A percentile compares a stretch with the other conserved stretches of the same genome.
These are phyloP conservation scores for Regulus satrapa DNA, from an alignment of 2,113 vertebrate species.

Conservation along the genomic window DNA sequence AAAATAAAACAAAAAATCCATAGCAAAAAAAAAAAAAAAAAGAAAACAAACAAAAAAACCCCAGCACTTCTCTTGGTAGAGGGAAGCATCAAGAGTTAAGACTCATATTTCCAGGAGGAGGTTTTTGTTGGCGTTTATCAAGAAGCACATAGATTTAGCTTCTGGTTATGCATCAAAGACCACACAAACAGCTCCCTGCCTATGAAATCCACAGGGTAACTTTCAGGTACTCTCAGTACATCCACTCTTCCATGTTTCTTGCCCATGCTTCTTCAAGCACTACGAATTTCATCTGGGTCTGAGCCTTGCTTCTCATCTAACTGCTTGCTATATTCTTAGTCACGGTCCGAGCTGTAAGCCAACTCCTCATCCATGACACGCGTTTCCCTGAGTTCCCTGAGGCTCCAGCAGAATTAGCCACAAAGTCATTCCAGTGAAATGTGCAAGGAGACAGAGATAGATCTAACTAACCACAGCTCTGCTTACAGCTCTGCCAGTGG, in stretches of 20 bases:
- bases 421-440: constrained; percentile 50
- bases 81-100: not conserved
- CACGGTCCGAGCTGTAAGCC: not conserved
- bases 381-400: not conserved
- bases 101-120: not conserved
- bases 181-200: not conserved
- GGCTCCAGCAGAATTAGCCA: constrained; percentile 59
- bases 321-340: constrained; percentile 37
- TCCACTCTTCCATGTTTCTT: not conserved
- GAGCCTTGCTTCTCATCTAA: constrained; percentile 8
- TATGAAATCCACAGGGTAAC: not conserved
- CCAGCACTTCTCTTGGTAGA: not conserved
- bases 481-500: constrained; percentile 11
- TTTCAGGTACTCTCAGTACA: not conserved
- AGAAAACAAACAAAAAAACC: no score
- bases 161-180: not conserved
- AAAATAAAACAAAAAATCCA: not conserved
- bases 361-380: constrained; percentile 7
- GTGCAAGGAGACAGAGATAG: constrained; percentile 49
- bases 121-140: not conserved
- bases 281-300: not conserved
- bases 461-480: constrained; percentile 30
- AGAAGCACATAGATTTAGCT: not conserved
- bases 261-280: not conserved
- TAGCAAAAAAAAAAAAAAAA: not conserved